These are phyloP conservation scores for Cacatua alba DNA, from an alignment of 2,113 vertebrate species.

Conservation along the genomic window DNA sequence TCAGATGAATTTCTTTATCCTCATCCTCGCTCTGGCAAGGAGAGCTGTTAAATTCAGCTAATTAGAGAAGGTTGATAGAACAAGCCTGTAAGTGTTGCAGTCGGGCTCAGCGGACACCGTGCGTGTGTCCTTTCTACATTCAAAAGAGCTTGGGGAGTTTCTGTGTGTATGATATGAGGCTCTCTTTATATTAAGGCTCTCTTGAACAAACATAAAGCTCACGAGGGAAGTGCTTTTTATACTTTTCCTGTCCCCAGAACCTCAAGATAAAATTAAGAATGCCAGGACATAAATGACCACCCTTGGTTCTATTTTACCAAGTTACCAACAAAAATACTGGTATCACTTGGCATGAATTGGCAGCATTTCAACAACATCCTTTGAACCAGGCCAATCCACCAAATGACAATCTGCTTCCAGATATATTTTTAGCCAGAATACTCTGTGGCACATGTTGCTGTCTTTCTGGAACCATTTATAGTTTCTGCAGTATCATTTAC, in stretches of 20 bases:
- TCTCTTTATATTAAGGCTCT: not conserved
- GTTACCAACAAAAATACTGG: not conserved
- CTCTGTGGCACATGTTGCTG: not conserved
- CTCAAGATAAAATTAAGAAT: not conserved
- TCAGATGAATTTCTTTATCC: constrained; percentile 25
- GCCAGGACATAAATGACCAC: not conserved
- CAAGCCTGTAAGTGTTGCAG: not conserved
- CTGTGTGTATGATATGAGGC: not conserved
- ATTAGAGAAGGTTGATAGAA: constrained; percentile 2
- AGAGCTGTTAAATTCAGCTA: constrained; percentile 5
- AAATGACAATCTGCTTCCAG: not conserved
- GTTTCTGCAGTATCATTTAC: not conserved
- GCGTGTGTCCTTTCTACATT: not conserved
- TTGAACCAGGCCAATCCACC: not conserved
- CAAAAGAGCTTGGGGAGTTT: not conserved
- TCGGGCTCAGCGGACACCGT: not conserved
- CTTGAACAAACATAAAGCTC: not conserved
- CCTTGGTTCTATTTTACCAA: not conserved
- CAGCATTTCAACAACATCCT: not conserved
- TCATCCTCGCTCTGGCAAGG: not conserved
- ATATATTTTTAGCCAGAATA: not conserved
- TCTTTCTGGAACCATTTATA: not conserved
- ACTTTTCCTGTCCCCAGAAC: not conserved
- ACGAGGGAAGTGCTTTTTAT: not conserved
- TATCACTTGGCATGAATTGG: not conserved